These are phyloP conservation scores for Lordiphosa andalusiaca DNA, from an alignment of 2,888 invertebrate species.

Conservation along the genomic window DNA sequence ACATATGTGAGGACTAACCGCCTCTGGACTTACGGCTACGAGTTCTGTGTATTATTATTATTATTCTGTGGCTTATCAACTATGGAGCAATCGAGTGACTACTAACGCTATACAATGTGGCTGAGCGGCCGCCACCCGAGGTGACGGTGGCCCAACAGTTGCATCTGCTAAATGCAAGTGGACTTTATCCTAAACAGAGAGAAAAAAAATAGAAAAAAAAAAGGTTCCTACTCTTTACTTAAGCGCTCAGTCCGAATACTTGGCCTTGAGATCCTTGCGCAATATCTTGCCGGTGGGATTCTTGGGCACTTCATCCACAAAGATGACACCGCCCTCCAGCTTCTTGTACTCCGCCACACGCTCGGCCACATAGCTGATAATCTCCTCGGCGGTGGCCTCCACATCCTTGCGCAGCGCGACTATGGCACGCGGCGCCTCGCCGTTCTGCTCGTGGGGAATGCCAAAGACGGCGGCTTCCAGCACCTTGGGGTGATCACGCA, in stretches of 20 bases:
- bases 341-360: conserved; percentile 89
- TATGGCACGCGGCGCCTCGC: conserved; percentile 89
- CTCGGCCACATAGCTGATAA: conserved; percentile 84
- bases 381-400: conserved; percentile 81
- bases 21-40: conserved; percentile 5
- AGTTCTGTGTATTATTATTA: conserved; percentile 24
- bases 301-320: conserved; percentile 87
- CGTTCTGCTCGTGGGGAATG: conserved; percentile 84
- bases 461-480: conserved; percentile 92
- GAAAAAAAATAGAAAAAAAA: conserved; percentile 17
- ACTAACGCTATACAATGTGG: conserved; percentile 32
- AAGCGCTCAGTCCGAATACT: conserved; percentile 70
- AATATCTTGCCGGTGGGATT: conserved; percentile 89
- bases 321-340: conserved; percentile 85
- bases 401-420: conserved; percentile 82
- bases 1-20: background rate
- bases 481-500: conserved; percentile 83
- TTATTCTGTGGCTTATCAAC: conserved; percentile 38
- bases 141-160: background rate
- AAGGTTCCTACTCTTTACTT: conserved; percentile 10
- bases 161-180: conserved; percentile 26
- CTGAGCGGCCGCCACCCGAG: background rate
- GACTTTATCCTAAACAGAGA: background rate
- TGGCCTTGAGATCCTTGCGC: conserved; percentile 82
- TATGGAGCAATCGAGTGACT: conserved; percentile 57